These are phyloP conservation scores for Scomber japonicus DNA, from an alignment of 2,113 vertebrate genomes.

Conservation along the genomic window DNA sequence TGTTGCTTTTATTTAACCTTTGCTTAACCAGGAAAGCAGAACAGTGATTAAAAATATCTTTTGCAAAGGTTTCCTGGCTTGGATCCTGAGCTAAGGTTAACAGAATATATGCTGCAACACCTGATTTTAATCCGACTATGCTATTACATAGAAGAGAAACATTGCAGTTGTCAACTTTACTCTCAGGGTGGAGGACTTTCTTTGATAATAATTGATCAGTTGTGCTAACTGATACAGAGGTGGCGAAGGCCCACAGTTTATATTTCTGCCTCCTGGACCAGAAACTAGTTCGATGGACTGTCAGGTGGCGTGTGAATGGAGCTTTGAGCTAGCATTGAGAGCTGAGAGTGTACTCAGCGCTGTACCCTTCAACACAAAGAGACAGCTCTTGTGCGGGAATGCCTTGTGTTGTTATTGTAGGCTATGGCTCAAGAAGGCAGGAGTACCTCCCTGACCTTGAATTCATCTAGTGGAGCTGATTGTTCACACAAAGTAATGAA, in stretches of 20 bases:
- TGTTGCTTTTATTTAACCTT: too few relatives aligned
- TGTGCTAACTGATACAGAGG: slow-evolving; percentile 1
- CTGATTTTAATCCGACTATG: neutral
- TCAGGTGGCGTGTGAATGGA: slow-evolving; percentile 39
- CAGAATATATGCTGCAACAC: neutral
- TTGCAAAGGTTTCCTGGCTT: too few relatives aligned
- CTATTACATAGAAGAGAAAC: neutral
- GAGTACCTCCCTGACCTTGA: slow-evolving; percentile 59
- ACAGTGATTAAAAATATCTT: too few relatives aligned
- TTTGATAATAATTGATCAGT: slow-evolving; percentile 26
- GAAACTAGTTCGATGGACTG: slow-evolving; percentile 35
- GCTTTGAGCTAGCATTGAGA: slow-evolving; percentile 42
- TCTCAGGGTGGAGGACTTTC: neutral
- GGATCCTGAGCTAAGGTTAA: neutral
- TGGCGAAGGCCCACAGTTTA: neutral
- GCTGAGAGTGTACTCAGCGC: slow-evolving; percentile 48
- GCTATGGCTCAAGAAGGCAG: slow-evolving; percentile 20
- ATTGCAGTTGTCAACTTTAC: neutral
- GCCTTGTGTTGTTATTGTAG: slow-evolving; percentile 47
- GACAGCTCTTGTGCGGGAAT: slow-evolving; percentile 48
- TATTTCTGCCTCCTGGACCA: slow-evolving; percentile 10
- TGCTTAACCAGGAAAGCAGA: too few relatives aligned
- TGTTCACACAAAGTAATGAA: slow-evolving; percentile 55
- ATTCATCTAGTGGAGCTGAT: slow-evolving; percentile 42
- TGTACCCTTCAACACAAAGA: slow-evolving; percentile 49